phyloP scores from a whole-genome alignment of 2,888 invertebrate genomes.

The Hirtodrosophila duncani region DNA sequence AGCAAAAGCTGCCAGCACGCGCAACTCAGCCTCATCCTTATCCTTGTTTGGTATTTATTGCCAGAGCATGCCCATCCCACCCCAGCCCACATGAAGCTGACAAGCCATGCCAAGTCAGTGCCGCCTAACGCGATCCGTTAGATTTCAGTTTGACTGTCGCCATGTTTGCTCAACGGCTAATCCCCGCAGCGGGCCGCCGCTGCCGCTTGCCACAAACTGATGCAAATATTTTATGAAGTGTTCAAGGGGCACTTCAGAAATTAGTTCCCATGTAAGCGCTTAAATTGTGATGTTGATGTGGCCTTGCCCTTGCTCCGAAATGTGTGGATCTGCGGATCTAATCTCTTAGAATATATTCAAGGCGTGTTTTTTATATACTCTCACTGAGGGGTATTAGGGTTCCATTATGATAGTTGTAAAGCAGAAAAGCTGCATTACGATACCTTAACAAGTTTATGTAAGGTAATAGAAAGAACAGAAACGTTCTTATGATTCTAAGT shows the following conservation, averaged over 20 bases:
- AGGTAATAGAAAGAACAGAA: no score
- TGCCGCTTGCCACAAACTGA: constrained; percentile 60
- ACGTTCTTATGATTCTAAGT: no score
- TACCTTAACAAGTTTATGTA: no score
- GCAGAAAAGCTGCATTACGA: no score
- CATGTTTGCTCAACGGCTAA: constrained; percentile 66
- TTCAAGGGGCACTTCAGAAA: constrained; percentile 76
- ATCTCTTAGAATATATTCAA: constrained; percentile 53
- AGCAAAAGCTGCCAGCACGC: constrained; percentile 57
- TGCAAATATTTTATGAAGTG: constrained; percentile 75
- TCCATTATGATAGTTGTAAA: no score
- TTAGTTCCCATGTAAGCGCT: constrained; percentile 76
- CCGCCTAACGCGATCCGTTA: constrained; percentile 67
- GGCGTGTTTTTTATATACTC: constrained; percentile 39
- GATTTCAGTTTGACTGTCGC: constrained; percentile 67
- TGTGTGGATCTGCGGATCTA: no score
- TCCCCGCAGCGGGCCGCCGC: constrained; percentile 64
- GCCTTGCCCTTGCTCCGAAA: constrained; percentile 9
- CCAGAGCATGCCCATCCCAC: not conserved
- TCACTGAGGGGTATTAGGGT: not conserved
- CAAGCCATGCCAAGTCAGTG: constrained; percentile 74
- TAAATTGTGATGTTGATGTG: constrained; percentile 42
- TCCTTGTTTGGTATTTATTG: not conserved
- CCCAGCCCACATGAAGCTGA: constrained; percentile 70
- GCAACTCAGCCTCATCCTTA: constrained; percentile 11